These are phyloP conservation scores for Morus bassanus DNA, from an alignment of 2,797 vertebrate species.

Conservation along the genomic window DNA sequence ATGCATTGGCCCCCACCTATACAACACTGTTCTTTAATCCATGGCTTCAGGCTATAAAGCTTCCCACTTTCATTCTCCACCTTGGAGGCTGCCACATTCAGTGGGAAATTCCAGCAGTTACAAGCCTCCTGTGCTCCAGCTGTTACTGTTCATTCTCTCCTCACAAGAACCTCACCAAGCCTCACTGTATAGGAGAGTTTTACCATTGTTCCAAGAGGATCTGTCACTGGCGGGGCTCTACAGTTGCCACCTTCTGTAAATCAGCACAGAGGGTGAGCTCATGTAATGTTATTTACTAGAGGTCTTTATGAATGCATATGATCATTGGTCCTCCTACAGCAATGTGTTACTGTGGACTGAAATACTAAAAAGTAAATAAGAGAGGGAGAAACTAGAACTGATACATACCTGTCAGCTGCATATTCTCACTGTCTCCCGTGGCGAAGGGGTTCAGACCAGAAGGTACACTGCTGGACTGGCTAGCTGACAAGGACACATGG, in stretches of 20 bases:
- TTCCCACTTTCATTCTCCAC: background rate
- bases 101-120: background rate
- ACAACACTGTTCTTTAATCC: background rate
- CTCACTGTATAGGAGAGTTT: background rate
- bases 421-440: conserved; percentile 73
- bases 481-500: conserved; percentile 79
- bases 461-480: conserved; percentile 74
- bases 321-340: background rate
- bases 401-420: conserved; percentile 81
- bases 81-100: background rate
- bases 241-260: background rate
- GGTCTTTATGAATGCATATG: background rate
- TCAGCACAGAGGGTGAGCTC: background rate
- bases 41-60: background rate
- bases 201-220: background rate
- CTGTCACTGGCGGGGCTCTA: background rate
- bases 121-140: background rate
- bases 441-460: conserved; percentile 76
- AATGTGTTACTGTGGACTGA: background rate
- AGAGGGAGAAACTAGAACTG: background rate
- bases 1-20: background rate
- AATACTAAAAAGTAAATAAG: background rate
- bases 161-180: background rate
- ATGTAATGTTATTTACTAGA: background rate
- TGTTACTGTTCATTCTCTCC: background rate